Evolutionary conservation across 2,113 vertebrate genomes (phyloP).

Genomic region (Nanger granti): DNA sequence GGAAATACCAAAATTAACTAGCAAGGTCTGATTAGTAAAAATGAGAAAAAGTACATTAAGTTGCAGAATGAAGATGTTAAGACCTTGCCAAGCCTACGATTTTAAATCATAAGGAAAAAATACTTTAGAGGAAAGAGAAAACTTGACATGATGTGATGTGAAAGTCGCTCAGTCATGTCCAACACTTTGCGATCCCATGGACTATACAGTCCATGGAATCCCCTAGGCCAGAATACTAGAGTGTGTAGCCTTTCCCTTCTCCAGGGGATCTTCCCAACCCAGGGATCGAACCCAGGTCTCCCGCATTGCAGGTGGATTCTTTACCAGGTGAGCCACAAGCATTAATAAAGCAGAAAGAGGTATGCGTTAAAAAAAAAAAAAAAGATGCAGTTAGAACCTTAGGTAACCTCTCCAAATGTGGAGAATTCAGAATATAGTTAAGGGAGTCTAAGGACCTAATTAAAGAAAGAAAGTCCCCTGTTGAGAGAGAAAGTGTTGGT

Average conservation of each 20-base stretch:
- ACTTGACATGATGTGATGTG: background rate
- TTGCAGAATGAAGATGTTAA: background rate
- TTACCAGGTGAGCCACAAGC: background rate
- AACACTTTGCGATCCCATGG: background rate
- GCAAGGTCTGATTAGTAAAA: background rate
- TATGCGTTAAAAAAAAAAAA: background rate
- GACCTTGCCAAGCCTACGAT: background rate
- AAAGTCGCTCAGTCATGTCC: rapidly evolving
- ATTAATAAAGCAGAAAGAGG: background rate
- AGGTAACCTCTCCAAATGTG: background rate
- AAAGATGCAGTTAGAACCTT: background rate
- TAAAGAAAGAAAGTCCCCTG: background rate
- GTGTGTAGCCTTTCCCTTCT: background rate
- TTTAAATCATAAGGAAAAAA: background rate
- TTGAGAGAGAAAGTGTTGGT: background rate
- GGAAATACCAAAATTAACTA: background rate
- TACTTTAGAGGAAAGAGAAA: background rate
- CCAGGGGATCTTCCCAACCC: background rate
- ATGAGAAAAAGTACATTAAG: background rate
- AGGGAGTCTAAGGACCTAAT: background rate
- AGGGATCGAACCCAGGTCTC: background rate
- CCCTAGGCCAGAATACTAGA: background rate
- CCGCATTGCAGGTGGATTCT: rapidly evolving
- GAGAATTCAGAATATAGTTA: background rate
- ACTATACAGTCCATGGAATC: background rate